Base-by-base conservation (phyloP, 2,797 vertebrate genomes). In the Gallinago stenura region DNA sequence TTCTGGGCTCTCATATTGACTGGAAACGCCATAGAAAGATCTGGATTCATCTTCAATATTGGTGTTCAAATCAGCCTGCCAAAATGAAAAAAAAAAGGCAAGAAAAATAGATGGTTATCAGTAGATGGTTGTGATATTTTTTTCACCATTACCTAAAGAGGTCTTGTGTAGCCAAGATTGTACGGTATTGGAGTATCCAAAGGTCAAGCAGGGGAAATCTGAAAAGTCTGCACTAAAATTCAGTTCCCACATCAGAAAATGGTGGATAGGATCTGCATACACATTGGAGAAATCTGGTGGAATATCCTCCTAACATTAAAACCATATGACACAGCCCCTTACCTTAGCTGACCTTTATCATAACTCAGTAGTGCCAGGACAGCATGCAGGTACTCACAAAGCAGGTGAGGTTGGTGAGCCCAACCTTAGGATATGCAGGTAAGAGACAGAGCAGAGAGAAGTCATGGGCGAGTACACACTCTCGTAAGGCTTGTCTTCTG, bases 1-100 rank as follows among this genome's bases (percentile, higher is more conserved):
- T 96, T 99, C 99, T 2, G 98, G 98, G 97, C 99, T 99, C 97
- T 99, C 99, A 4, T 99, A 99, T 95, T 99, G 99, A 97, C 99
- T 99, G 95, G 99, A 99, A 73, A 99, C 99, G 0, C 99, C 99
- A 5, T 99, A 99, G 98, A 99, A 99, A 97, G 98, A 98, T 97
- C 98, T 98, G 98, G 98, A 99, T 97, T 99, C 99, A 14, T 99
- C 99, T 97, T 99, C 99, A 28, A 99, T 98, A 97, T 99, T 99
- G 70, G 99, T 98, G 93, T 99, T 99, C 75, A 99, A 98, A 97
- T 99, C 99, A 91, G 99, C 99, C 99, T 99, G 73, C 31, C 75
- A 48, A 72, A 89, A 73, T 12, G 8, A 51, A 24, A 50, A 22
- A 22, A 73, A 17, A 19, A 65, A 71, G 11, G 31, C 31, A 70